A percentile compares a stretch with the other conserved stretches of the same genome.
Evolutionary conservation across 2,113 vertebrate species (phyloP).

Genomic region (Erinaceus europaeus): DNA sequence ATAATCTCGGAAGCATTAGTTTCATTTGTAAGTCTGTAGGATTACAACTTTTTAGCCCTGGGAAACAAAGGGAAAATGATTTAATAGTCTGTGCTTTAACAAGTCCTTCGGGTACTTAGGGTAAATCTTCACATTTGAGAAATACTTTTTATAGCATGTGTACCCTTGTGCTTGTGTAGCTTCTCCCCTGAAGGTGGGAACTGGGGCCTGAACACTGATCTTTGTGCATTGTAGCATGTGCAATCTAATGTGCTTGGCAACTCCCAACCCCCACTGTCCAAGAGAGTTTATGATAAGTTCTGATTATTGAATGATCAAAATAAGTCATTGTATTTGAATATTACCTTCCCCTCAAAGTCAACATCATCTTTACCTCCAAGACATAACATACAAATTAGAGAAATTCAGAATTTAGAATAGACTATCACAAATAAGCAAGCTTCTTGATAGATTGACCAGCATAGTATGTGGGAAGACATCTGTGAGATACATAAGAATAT

Average conservation of each 20-base stretch:
- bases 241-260: too few relatives aligned
- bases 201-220: too few relatives aligned
- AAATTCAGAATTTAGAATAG: conserved; percentile 74
- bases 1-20: background rate
- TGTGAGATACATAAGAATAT: conserved; percentile 80
- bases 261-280: background rate
- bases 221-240: conserved; percentile 3
- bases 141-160: background rate
- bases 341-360: conserved; percentile 53
- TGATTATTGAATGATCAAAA: conserved; percentile 12
- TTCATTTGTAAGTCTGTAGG: background rate
- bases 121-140: background rate
- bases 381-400: conserved; percentile 65
- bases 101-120: background rate
- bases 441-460: conserved; percentile 76
- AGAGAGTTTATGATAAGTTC: conserved; percentile 30
- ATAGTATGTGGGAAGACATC: conserved; percentile 81
- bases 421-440: conserved; percentile 74
- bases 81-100: background rate
- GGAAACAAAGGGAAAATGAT: background rate
- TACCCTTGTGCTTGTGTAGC: too few relatives aligned
- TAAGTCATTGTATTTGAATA: conserved; percentile 40
- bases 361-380: conserved; percentile 62
- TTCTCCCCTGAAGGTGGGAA: too few relatives aligned
- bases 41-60: background rate